These are phyloP conservation scores for Elysia chlorotica DNA, from an alignment of 1,140 invertebrate species.

Conservation along the genomic window DNA sequence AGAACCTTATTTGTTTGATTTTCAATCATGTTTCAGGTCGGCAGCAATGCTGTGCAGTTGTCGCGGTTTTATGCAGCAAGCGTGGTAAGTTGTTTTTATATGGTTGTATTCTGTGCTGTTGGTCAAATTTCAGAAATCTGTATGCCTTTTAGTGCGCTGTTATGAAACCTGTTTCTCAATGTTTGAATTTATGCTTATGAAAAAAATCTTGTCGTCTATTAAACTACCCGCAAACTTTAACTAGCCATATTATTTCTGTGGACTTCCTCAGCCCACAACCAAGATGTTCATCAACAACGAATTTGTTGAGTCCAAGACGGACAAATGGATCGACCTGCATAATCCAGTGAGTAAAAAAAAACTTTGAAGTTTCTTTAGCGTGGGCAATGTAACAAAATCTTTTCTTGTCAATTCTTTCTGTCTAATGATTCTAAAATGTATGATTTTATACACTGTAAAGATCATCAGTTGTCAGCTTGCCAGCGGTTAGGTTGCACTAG, in stretches of 20 bases:
- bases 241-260: background rate
- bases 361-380: too few relatives aligned
- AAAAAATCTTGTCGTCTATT: background rate
- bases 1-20: background rate
- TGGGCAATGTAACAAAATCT: too few relatives aligned
- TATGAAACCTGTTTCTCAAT: background rate
- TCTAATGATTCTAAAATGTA: too few relatives aligned
- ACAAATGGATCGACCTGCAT: conserved; percentile 91
- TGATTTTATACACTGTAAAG: too few relatives aligned
- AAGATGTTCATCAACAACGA: conserved; percentile 96
- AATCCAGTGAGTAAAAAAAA: conserved; percentile 92
- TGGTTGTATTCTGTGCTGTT: background rate
- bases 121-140: background rate
- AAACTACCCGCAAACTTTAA: too few relatives aligned
- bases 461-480: too few relatives aligned
- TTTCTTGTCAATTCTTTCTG: too few relatives aligned
- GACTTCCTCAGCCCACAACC: conserved; percentile 53
- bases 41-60: background rate
- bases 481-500: too few relatives aligned
- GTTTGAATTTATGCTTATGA: background rate
- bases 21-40: background rate
- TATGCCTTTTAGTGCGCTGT: too few relatives aligned
- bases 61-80: conserved; percentile 11
- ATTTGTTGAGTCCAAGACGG: conserved; percentile 90
- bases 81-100: conserved; percentile 6